Percentiles rank a stretch among this genome's conserved stretches.
These are phyloP conservation scores for Pseudanteris insignis DNA, from an alignment of 2,888 invertebrate species.

Conservation along the genomic window DNA sequence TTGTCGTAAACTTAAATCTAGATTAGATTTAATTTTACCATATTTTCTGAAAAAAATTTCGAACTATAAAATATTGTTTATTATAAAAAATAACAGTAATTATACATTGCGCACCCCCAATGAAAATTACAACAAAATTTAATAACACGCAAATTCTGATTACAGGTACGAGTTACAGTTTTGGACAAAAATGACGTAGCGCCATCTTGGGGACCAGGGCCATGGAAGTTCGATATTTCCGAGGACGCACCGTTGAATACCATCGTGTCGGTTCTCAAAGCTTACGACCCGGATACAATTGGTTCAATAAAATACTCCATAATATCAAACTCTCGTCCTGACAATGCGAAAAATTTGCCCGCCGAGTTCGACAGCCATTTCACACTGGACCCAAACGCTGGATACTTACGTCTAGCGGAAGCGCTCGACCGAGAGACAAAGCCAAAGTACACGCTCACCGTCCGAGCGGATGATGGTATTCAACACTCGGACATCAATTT, in stretches of 20 bases:
- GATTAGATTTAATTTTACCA: too few relatives aligned
- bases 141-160: too few relatives aligned
- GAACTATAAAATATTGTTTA: too few relatives aligned
- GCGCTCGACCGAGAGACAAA: constrained; percentile 85
- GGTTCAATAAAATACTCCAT: constrained; percentile 81
- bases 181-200: constrained; percentile 95
- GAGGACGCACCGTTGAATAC: constrained; percentile 88
- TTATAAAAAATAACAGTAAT: too few relatives aligned
- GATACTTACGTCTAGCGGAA: constrained; percentile 78
- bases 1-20: too few relatives aligned
- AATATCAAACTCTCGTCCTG: constrained; percentile 65
- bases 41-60: not conserved
- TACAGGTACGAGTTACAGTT: constrained; percentile 85
- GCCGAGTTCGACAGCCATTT: constrained; percentile 71
- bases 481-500: constrained; percentile 84
- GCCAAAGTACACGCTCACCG: constrained; percentile 79
- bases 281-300: constrained; percentile 86
- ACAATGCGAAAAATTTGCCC: constrained; percentile 63
- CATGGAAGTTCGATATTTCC: constrained; percentile 79
- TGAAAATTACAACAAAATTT: too few relatives aligned
- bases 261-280: constrained; percentile 78
- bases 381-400: constrained; percentile 76
- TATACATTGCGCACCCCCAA: too few relatives aligned
- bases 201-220: constrained; percentile 83
- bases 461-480: constrained; percentile 89